A percentile compares a stretch with the other conserved stretches of the same genome.
Conservation (phyloP, 2,888 invertebrate species). For the Lutraria lutraria region DNA sequence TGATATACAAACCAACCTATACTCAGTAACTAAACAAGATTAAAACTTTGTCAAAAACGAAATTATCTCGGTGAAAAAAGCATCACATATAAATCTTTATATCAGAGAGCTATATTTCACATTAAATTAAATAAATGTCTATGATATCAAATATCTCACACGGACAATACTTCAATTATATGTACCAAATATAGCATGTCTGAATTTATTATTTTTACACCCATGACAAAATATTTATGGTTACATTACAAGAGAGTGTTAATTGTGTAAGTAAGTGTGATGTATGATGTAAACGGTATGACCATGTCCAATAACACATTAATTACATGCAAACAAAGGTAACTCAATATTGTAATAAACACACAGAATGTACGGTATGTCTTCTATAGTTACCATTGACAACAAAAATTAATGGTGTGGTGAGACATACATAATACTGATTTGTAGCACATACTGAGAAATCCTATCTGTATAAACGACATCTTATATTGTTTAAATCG, state of each 20-base stretch:
- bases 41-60: too few relatives aligned
- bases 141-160: not conserved
- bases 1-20: too few relatives aligned
- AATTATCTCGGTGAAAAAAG: too few relatives aligned
- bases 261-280: constrained; percentile 1
- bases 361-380: not conserved
- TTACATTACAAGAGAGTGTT: not conserved
- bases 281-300: not conserved
- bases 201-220: not conserved
- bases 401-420: not conserved
- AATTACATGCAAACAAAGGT: not conserved
- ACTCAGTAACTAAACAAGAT: too few relatives aligned
- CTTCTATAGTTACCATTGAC: not conserved
- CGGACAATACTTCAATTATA: not conserved
- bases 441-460: not conserved
- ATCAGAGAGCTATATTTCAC: too few relatives aligned
- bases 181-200: not conserved
- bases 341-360: not conserved
- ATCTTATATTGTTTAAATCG: too few relatives aligned
- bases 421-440: not conserved
- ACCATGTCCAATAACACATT: not conserved
- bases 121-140: too few relatives aligned
- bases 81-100: too few relatives aligned
- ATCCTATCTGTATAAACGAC: not conserved
- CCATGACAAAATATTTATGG: constrained; percentile 11